Evolutionary conservation across 1,140 invertebrate genomes (phyloP), one percentile per base, ranked within the genome.

Genomic region (Apis laboriosa): DNA sequence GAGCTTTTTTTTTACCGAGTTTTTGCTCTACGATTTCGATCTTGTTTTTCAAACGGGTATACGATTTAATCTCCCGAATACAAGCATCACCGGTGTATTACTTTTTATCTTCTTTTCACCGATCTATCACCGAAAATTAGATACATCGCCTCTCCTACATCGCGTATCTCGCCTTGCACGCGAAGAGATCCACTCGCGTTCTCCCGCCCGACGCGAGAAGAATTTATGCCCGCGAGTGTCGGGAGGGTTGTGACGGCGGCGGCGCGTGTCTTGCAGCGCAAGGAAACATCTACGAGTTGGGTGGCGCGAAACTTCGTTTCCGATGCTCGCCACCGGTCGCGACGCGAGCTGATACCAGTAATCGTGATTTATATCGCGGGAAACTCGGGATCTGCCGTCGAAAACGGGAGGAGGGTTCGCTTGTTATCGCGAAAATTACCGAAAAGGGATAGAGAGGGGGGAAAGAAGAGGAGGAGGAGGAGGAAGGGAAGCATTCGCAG

Each of bases 361-460:
- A 80, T 80, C 71, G 21, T 58, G 72, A 74, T 75, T 75, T 24
- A 28, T 53, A 43, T 43, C 34, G 34, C 43, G 56, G 19, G 56
- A 51, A 58, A 49, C 55, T 70, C 55, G 34, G 34, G 53, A 49
- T 53, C n/a, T 68, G 13, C 19, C 60, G 17, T 17, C n/a, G 74
- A 19, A 21, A 9, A 2, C 21, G 24, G 9, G 34, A 9, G 24
- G 5, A 7, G 43, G 19, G 58, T 51, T 58, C 58, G 43, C 24
- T 64, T n/a, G 34, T 66, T 77, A 66, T 43, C 66, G 66, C 53
- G 68, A 43, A 73, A 63, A 49, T 78, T 34, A 43, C 61, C 60
- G 60, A 66, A 49, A 73, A 55, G 17, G 21, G 51, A 17, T 12
- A 11, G 7, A 5, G 8, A n/a, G n/a, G 21, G 0, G 51, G 19